Percentiles rank a stretch among this genome's conserved stretches.
Conservation (phyloP, 2,113 vertebrate species). For the Parus major region DNA sequence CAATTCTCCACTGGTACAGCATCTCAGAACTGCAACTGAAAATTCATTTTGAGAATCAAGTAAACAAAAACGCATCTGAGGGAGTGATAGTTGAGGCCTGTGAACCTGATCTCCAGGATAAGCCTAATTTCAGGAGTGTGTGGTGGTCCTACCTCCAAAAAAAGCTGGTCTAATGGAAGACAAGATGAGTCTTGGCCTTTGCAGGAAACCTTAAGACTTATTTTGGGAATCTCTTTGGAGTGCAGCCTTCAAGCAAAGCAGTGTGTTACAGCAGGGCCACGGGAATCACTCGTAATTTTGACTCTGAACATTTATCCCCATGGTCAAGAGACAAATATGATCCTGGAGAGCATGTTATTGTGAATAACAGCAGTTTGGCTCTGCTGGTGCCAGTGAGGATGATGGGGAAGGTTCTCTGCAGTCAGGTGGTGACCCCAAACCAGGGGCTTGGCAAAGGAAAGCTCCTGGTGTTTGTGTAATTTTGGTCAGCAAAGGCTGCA, state of each 20-base stretch:
- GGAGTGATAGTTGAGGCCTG: background rate
- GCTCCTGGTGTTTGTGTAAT: background rate
- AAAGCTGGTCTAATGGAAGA: background rate
- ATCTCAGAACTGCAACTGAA: background rate
- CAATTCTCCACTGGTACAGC: background rate
- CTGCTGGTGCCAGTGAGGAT: background rate
- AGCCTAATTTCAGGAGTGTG: background rate
- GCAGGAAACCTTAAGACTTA: background rate
- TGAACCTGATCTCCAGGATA: background rate
- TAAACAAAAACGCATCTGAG: background rate
- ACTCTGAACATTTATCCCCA: background rate
- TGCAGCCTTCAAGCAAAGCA: background rate
- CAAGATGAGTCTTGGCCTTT: accelerated
- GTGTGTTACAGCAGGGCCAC: background rate
- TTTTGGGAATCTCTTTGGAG: background rate
- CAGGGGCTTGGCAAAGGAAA: background rate
- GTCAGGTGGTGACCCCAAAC: background rate
- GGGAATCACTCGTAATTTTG: background rate
- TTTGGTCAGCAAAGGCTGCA: background rate
- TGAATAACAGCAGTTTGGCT: background rate
- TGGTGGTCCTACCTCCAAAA: background rate
- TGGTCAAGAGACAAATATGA: background rate
- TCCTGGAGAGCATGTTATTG: background rate
- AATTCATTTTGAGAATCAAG: background rate
- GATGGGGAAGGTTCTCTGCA: background rate